Percentiles rank a stretch among this genome's conserved stretches.
Evolutionary conservation across 1,140 invertebrate genomes (phyloP).

Genomic region (Bathynomus jamesi): DNA sequence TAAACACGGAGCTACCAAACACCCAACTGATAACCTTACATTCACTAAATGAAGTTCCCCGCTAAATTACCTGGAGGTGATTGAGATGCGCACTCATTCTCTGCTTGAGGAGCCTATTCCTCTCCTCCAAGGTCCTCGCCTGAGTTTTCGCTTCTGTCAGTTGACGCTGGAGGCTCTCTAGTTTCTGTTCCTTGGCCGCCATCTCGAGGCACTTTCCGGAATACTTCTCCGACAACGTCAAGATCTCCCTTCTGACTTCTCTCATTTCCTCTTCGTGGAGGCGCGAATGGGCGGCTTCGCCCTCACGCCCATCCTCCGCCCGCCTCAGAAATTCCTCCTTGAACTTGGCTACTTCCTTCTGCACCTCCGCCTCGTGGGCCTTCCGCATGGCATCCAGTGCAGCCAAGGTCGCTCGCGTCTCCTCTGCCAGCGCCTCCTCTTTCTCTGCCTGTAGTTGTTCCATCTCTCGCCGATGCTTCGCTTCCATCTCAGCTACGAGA

Average conservation of each 20-base stretch:
- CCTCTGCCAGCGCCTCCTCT: constrained; percentile 78
- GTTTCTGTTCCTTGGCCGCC: constrained; percentile 72
- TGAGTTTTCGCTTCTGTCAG: constrained; percentile 54
- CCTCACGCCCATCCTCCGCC: constrained; percentile 25
- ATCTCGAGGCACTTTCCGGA: constrained; percentile 85
- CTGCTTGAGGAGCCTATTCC: not conserved
- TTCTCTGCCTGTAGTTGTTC: constrained; percentile 66
- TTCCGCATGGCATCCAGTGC: constrained; percentile 87
- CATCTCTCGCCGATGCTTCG: constrained; percentile 69
- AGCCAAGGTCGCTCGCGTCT: constrained; percentile 59
- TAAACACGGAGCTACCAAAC: no score
- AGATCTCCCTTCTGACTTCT: constrained; percentile 72
- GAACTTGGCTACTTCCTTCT: constrained; percentile 66
- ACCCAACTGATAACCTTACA: no score
- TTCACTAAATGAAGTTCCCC: no score
- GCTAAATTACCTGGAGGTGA: not conserved
- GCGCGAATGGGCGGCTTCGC: constrained; percentile 45
- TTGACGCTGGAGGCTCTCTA: constrained; percentile 65
- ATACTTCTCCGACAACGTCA: constrained; percentile 80
- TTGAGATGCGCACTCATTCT: not conserved
- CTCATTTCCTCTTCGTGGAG: constrained; percentile 59
- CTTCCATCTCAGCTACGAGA: constrained; percentile 71
- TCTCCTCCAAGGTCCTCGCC: not conserved
- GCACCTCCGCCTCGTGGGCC: constrained; percentile 82
- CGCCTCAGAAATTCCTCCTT: constrained; percentile 61